Evolutionary conservation across 1,140 invertebrate species (phyloP).

Genomic region (Zaprionus inermis): DNA sequence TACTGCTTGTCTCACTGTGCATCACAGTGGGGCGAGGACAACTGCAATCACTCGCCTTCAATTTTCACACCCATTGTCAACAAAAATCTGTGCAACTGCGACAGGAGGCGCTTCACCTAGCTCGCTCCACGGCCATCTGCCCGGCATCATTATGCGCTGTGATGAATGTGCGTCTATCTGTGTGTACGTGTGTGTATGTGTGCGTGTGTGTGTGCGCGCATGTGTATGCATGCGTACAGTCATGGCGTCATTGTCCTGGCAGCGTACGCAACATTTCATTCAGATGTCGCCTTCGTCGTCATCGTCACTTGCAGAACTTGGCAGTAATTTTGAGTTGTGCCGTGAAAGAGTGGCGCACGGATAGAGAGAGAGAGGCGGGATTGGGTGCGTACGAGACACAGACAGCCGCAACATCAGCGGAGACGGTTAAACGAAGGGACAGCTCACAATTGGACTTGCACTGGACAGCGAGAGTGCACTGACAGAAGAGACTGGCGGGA

Average conservation of each 20-base stretch:
- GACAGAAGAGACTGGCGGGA: background rate
- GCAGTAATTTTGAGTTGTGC: constrained; percentile 77
- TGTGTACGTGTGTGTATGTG: background rate
- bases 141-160: constrained; percentile 65
- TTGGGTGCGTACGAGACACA: background rate
- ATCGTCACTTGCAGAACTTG: constrained; percentile 79
- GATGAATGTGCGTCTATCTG: constrained; percentile 57
- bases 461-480: constrained; percentile 8
- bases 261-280: constrained; percentile 54
- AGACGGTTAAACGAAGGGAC: constrained; percentile 42
- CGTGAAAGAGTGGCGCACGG: constrained; percentile 33
- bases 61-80: constrained; percentile 82
- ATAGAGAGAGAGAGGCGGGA: background rate
- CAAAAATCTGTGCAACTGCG: constrained; percentile 74
- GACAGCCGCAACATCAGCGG: constrained; percentile 72
- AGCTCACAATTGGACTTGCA: constrained; percentile 17
- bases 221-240: constrained; percentile 40
- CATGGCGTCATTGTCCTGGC: constrained; percentile 70
- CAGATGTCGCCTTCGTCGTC: constrained; percentile 44
- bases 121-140: background rate
- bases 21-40: constrained; percentile 44
- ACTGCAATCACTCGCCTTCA: constrained; percentile 81
- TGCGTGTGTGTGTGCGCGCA: constrained; percentile 4
- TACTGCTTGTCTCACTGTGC: constrained; percentile 34
- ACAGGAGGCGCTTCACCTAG: constrained; percentile 24